phyloP scores from a whole-genome alignment of 2,888 invertebrate genomes.

The Nemoura dubitans region DNA sequence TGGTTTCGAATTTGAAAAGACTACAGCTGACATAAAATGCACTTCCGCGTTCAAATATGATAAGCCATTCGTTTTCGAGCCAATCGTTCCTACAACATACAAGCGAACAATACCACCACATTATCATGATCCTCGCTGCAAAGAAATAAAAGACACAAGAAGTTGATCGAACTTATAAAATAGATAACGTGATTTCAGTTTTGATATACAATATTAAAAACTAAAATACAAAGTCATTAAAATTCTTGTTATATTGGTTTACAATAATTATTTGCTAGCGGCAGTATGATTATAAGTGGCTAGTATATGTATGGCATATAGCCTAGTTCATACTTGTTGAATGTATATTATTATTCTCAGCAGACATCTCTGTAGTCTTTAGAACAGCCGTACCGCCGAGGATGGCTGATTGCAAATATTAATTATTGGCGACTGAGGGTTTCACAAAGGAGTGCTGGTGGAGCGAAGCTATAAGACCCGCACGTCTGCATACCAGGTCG shows the following conservation, averaged over 20 bases:
- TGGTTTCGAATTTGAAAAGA: neutral
- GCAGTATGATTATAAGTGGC: neutral
- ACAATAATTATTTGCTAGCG: neutral
- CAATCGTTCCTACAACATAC: neutral
- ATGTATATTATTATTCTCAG: neutral
- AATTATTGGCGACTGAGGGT: neutral
- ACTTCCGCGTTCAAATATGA: neutral
- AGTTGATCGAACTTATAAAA: neutral
- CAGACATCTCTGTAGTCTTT: neutral
- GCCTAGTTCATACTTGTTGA: neutral
- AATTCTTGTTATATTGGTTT: neutral
- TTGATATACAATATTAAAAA: constrained; percentile 7
- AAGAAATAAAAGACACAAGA: neutral
- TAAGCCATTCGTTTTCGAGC: neutral
- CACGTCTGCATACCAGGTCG: neutral
- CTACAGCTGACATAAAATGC: neutral
- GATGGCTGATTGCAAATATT: constrained; percentile 7
- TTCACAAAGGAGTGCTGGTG: neutral
- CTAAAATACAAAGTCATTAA: neutral
- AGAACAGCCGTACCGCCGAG: neutral
- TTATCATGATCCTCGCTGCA: neutral
- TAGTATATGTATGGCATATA: neutral
- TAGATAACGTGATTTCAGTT: neutral
- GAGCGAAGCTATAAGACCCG: neutral
- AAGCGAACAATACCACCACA: neutral